Evolutionary conservation across 2,113 vertebrate species (phyloP), one percentile per base, ranked within the genome.

Genomic region (Donacobius atricapilla): DNA sequence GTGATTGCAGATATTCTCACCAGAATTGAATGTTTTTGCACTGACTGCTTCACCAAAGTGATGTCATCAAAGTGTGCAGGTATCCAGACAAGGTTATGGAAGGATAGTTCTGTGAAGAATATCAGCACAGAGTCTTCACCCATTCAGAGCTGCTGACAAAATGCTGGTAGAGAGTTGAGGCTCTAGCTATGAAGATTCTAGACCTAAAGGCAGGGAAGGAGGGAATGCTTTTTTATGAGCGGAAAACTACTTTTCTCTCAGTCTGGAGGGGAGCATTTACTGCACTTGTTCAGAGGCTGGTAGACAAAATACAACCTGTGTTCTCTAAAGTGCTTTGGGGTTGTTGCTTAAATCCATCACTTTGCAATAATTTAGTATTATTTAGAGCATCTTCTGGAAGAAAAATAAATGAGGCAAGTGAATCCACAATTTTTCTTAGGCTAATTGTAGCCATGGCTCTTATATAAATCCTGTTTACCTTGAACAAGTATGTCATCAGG

Each of bases 41-140:
- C 7, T 82, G 22, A 3, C 19, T 24, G 16, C 35, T 53, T 65
- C 45, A 53, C 11, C 27, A 40, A 86, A 81, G 18, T 9, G 16
- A 27, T 21, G 35, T 7, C 9, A 48, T 44, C 42, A 58, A 60
- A 69, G 57, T 0, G 1, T 33, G 21, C 9, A n/a, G 27, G 22
- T 57, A 50, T 11, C 30, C 20, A 25, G 73, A 31, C 2, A 3
- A 31, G 16, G 7, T 50, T 70, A 14, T 0, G 0, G 63, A 53
- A 79, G 39, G 45, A 39, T 70, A 39, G 10, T 61, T 56, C 15
- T 10, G 18, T 13, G 60, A 65, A 20, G 28, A 48, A 35, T 58
- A 40, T 57, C 37, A 57, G 16, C 19, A 16, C 13, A 48, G 19
- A 65, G 9, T 60, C 33, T 66, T 40, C 57, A 44, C 8, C 7